Evolutionary conservation across 2,113 vertebrate species (phyloP).

Genomic region (Syrmaticus mikado): DNA sequence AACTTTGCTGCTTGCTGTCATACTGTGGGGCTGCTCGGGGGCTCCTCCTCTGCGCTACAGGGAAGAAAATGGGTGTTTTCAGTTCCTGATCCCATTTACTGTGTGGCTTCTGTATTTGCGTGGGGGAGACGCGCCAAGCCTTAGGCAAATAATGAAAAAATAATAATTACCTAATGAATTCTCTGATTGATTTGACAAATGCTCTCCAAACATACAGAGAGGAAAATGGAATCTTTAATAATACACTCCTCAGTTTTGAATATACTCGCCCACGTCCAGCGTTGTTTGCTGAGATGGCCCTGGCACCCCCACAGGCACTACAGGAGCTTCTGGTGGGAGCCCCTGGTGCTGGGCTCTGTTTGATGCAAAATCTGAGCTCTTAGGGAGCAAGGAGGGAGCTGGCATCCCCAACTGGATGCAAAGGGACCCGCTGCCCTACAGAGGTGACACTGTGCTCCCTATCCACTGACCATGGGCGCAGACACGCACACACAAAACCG

Average conservation of each 20-base stretch:
- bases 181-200: slow-evolving; percentile 57
- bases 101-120: background rate
- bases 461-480: rapidly evolving
- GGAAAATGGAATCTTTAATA: slow-evolving; percentile 56
- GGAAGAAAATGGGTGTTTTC: background rate
- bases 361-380: background rate
- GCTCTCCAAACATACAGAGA: slow-evolving; percentile 43
- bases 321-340: rapidly evolving
- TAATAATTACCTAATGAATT: slow-evolving; percentile 42
- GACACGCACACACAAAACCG: rapidly evolving
- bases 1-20: background rate
- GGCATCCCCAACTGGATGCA: background rate
- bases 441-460: background rate
- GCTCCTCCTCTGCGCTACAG: background rate
- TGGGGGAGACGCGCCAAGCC: background rate
- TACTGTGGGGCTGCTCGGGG: background rate
- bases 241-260: slow-evolving; percentile 34
- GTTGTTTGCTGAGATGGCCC: background rate
- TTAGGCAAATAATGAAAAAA: slow-evolving; percentile 52
- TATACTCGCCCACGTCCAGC: rapidly evolving
- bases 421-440: background rate
- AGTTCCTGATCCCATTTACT: background rate
- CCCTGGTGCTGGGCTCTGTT: background rate
- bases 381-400: background rate
- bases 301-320: background rate